phyloP scores from a whole-genome alignment of 2,888 invertebrate species.

The Brachypterus glaber region DNA sequence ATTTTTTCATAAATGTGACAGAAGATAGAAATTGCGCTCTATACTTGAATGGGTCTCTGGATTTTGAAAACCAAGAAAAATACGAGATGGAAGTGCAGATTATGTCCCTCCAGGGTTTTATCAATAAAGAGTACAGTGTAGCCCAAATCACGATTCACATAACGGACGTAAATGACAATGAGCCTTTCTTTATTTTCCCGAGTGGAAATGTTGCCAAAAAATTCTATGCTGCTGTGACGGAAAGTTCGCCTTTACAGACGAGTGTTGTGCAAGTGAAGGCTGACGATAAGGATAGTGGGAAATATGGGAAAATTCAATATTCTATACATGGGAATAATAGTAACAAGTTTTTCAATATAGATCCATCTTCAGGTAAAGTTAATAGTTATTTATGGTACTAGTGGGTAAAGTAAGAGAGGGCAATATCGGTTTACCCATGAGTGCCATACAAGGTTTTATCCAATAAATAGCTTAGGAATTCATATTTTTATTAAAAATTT shows the following conservation, averaged over 20 bases:
- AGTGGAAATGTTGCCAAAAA: conserved; percentile 52
- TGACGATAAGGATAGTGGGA: conserved; percentile 76
- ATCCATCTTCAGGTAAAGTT: conserved; percentile 64
- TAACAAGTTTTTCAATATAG: conserved; percentile 62
- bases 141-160: conserved; percentile 74
- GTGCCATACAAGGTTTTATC: no score
- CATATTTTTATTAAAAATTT: no score
- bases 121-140: conserved; percentile 66
- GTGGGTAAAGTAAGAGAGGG: no score
- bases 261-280: conserved; percentile 69
- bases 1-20: conserved; percentile 61
- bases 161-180: conserved; percentile 82
- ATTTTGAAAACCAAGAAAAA: conserved; percentile 66
- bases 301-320: conserved; percentile 71
- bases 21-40: conserved; percentile 78
- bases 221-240: conserved; percentile 71
- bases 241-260: conserved; percentile 63
- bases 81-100: conserved; percentile 69
- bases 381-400: no score
- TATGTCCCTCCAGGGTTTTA: conserved; percentile 69
- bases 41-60: conserved; percentile 61
- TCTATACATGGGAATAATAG: conserved; percentile 37
- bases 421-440: no score
- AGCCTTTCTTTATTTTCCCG: conserved; percentile 70
- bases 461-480: no score